A percentile compares a stretch with the other conserved stretches of the same genome.
These are phyloP conservation scores for Leucoraja erinaceus DNA, from an alignment of 2,113 vertebrate species.

Conservation along the genomic window DNA sequence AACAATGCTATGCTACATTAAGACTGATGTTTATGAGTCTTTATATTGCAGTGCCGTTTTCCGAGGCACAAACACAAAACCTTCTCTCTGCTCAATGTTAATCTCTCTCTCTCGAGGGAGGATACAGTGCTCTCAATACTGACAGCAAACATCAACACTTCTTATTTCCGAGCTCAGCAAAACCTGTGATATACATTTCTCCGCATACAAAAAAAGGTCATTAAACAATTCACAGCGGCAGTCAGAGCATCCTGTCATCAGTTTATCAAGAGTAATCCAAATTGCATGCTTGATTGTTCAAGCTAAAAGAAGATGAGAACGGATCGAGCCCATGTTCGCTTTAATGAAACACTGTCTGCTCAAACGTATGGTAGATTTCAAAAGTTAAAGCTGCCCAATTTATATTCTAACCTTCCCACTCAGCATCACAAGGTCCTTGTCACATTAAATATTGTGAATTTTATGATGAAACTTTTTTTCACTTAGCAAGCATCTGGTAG, in stretches of 20 bases:
- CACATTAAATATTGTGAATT: not conserved
- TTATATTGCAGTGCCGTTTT: not conserved
- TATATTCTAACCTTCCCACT: not conserved
- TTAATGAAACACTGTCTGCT: conserved; percentile 2
- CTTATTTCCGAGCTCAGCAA: conserved; percentile 14
- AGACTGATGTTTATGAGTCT: not conserved
- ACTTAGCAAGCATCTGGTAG: not conserved
- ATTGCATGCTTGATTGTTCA: conserved; percentile 1
- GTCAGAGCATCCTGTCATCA: conserved; percentile 13
- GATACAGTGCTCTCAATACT: not conserved
- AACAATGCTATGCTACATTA: conserved; percentile 13
- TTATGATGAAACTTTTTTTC: not conserved
- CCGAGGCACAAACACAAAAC: not conserved
- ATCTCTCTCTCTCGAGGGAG: not conserved
- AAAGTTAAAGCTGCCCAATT: not conserved
- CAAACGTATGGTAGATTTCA: not conserved
- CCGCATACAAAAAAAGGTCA: not conserved
- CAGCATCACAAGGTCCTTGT: not conserved
- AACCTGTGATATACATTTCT: not conserved
- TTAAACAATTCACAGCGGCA: conserved; percentile 1
- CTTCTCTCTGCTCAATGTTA: not conserved
- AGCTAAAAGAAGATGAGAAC: not conserved
- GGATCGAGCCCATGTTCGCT: not conserved
- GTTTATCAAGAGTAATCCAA: not conserved
- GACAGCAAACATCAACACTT: conserved; percentile 14